These are phyloP conservation scores for Volucella inanis DNA, from an alignment of 2,888 invertebrate genomes.

Conservation along the genomic window DNA sequence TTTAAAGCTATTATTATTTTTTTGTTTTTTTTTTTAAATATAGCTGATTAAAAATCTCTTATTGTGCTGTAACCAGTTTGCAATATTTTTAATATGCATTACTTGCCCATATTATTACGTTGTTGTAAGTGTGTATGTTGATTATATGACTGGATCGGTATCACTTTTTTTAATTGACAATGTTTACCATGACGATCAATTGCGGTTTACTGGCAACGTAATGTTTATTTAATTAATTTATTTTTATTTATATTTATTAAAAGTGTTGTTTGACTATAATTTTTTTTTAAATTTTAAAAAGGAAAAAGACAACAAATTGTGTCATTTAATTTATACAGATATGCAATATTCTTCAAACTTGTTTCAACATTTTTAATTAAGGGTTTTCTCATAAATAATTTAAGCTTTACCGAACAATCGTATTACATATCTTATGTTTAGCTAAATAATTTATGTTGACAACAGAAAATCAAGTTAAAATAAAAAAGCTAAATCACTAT, in stretches of 20 bases:
- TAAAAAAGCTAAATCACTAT: too few species aligned
- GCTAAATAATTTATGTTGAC: too few species aligned
- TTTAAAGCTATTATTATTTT: conserved; percentile 38
- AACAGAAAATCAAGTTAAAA: too few species aligned
- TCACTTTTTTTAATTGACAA: conserved; percentile 57
- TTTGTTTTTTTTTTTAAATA: conserved; percentile 46
- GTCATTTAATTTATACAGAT: too few species aligned
- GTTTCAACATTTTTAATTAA: too few species aligned
- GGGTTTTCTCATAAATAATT: too few species aligned
- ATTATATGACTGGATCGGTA: conserved; percentile 51
- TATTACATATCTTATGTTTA: too few species aligned
- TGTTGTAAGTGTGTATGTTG: conserved; percentile 57
- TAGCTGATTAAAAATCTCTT: conserved; percentile 51
- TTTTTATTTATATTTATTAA: conserved; percentile 5
- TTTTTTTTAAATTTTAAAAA: neutral
- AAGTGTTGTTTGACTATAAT: neutral
- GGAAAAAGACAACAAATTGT: neutral
- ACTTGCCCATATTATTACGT: conserved; percentile 32
- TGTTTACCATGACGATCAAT: conserved; percentile 43
- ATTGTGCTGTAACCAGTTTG: conserved; percentile 26
- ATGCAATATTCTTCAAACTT: too few species aligned
- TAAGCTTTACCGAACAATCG: too few species aligned
- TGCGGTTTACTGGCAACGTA: conserved; percentile 1
- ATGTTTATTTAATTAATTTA: conserved; percentile 51
- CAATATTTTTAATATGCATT: conserved; percentile 44